Conservation (phyloP, 2,113 vertebrate species). For the Grammomys surdaster region DNA sequence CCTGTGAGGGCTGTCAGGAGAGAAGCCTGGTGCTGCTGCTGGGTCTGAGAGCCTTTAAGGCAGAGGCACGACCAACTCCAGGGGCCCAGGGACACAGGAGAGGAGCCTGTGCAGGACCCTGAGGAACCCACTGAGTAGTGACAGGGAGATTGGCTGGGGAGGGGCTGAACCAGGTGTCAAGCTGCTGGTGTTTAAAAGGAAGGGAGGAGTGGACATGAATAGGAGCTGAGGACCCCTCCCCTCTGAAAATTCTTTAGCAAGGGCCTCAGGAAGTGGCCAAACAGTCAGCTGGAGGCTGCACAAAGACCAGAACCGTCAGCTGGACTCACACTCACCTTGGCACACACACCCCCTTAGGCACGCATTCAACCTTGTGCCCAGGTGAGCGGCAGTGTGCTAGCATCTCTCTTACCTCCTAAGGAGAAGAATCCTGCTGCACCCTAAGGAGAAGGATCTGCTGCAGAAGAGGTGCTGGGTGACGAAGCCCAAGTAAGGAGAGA, state of each 20-base stretch:
- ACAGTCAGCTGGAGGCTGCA: not conserved
- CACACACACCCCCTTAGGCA: not conserved
- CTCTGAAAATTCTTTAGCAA: not conserved
- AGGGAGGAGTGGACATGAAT: fast-evolving
- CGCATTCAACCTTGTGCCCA: no score
- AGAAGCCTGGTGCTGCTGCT: not conserved
- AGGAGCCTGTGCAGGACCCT: not conserved
- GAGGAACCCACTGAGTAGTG: no score
- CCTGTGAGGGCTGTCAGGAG: no score
- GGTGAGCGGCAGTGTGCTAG: no score
- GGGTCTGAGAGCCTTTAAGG: not conserved
- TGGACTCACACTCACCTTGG: no score
- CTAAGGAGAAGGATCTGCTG: fast-evolving
- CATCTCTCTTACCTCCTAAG: not conserved
- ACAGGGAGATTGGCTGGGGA: not conserved
- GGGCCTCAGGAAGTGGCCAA: fast-evolving
- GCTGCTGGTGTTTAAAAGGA: not conserved
- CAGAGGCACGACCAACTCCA: not conserved
- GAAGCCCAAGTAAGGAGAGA: not conserved
- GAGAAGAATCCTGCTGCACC: fast-evolving
- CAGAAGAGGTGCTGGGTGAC: fast-evolving
- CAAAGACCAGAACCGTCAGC: not conserved
- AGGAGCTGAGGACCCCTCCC: not conserved
- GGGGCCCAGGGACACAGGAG: no score
- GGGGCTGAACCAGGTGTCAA: not conserved